phyloP scores from a whole-genome alignment of 2,797 vertebrate species.

The Pteropus rufus region DNA sequence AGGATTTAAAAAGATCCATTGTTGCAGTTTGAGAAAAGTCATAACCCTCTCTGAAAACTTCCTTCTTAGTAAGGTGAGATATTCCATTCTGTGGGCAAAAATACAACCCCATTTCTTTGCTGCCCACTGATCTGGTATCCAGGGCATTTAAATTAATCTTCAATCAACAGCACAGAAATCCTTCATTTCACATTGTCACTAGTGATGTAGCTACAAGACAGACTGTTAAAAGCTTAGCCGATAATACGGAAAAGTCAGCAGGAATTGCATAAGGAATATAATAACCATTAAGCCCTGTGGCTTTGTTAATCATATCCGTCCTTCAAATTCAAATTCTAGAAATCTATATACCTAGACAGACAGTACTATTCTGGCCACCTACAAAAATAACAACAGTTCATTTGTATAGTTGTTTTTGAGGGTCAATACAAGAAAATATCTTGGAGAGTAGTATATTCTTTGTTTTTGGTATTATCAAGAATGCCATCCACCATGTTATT shows the following conservation, averaged over 20 bases:
- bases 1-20: neutral
- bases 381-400: neutral
- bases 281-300: neutral
- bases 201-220: neutral
- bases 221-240: neutral
- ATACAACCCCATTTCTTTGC: neutral
- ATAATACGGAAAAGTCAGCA: neutral
- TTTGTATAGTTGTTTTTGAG: neutral
- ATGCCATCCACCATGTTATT: neutral
- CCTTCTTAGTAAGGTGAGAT: neutral
- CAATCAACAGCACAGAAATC: neutral
- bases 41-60: neutral
- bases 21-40: neutral
- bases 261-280: neutral
- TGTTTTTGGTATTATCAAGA: neutral
- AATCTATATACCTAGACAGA: neutral
- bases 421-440: neutral
- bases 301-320: neutral
- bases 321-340: neutral
- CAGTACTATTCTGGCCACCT: neutral
- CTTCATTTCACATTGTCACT: neutral
- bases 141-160: neutral
- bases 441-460: neutral
- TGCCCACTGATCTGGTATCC: neutral
- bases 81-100: neutral